Percentiles rank a stretch among this genome's conserved stretches.
Evolutionary conservation across 2,797 vertebrate genomes (phyloP).

Genomic region (Mormyrops boulengeri): DNA sequence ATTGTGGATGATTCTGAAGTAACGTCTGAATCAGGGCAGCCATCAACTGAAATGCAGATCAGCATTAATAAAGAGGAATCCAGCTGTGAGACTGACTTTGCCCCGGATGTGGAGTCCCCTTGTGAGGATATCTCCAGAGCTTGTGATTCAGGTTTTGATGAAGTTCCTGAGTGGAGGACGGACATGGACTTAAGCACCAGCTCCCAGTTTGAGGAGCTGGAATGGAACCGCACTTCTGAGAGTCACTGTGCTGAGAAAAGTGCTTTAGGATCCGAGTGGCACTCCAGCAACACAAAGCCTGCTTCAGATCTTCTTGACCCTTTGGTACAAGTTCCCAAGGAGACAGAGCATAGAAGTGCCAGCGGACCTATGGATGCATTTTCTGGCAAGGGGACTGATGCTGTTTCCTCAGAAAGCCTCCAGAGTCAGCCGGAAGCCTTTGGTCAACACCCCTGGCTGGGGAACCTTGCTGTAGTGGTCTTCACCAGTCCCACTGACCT

Average conservation of each 20-base stretch:
- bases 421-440: not conserved
- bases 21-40: slow-evolving; percentile 10
- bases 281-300: slow-evolving; percentile 36
- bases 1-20: not conserved
- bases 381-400: not conserved
- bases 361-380: not conserved
- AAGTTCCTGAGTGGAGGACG: not conserved
- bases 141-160: not conserved
- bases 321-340: not conserved
- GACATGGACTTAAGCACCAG: slow-evolving; percentile 15
- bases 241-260: not conserved
- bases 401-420: not conserved
- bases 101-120: slow-evolving; percentile 1
- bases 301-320: slow-evolving; percentile 9
- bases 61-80: slow-evolving; percentile 12
- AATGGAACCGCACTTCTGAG: not conserved
- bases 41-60: not conserved
- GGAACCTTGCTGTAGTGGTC: not conserved
- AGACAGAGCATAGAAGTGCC: not conserved
- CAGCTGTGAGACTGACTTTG: not conserved
- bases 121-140: not conserved
- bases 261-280: not conserved
- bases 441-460: not conserved
- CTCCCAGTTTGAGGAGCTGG: slow-evolving; percentile 23
- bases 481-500: not conserved